Base-by-base conservation (phyloP, 1,140 invertebrate genomes). In the Sycophaga agraensis region DNA sequence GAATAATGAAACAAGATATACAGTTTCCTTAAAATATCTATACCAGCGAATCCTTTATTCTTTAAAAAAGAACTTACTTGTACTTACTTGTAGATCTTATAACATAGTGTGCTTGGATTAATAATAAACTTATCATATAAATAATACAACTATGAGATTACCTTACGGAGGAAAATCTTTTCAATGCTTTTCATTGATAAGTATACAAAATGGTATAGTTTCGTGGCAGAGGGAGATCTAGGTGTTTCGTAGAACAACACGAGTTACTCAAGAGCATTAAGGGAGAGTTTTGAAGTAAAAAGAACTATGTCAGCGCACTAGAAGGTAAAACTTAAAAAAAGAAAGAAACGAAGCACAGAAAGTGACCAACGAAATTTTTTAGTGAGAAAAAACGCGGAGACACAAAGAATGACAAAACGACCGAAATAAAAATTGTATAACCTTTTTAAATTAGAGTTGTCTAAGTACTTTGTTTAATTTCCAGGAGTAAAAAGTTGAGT, bases 191-290 rank as follows among this genome's bases (percentile, higher is more conserved):
- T n/a, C 35, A 9, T 39, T 39, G 12, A 14, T 39, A n/a, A n/a
- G 12, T 39, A 14, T 11, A 7, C n/a, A 50, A 48, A 50, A 50
- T 50, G 26, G 48, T n/a, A n/a, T 21, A 51, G 31, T 51, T 51
- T 14, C 2, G 28, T 9, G 46, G 9, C 16, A 35, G 22, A 24
- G 17, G 39, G 35, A 24, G 12, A 54, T 42, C 51, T 42, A 26
- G 22, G 16, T 54, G 37, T 54, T 54, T 54, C 24, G 24, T 9
- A n/a, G 39, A 54, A 54, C 51, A 54, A 42, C 51, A 42, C 22
- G 51, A 51, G 49, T 51, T 51, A 51, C 54, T 46, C 45, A 45
- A 46, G 42, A 56, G 54, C 54, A 56, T 56, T 45, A 45, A 56
- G 17, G 54, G n/a, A 21, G 54, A 56, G 42, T 56, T 55, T 55